Percentiles rank a stretch among this genome's conserved stretches.
phyloP scores from a whole-genome alignment of 1,140 invertebrate genomes.

The Sinella curviseta region DNA sequence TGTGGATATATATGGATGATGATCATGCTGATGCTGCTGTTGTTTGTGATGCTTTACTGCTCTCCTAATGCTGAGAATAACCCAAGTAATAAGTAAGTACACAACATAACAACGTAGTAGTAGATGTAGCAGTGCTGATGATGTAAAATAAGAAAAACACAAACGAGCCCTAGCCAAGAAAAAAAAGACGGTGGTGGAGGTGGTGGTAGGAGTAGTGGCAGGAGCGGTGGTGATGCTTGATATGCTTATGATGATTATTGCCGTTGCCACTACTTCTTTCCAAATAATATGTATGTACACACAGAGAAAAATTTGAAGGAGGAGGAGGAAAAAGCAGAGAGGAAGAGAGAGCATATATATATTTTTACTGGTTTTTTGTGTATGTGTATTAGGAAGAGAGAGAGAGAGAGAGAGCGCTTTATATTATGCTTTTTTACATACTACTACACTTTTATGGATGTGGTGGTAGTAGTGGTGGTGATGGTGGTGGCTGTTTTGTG shows the following conservation, averaged over 20 bases:
- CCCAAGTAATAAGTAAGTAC: neutral
- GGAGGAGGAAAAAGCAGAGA: neutral
- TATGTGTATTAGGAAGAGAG: neutral
- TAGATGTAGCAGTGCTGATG: neutral
- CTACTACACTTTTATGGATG: neutral
- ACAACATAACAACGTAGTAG: neutral
- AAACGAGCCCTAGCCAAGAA: neutral
- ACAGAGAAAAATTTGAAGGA: neutral
- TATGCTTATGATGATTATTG: neutral
- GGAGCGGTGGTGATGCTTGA: neutral
- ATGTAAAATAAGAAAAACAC: neutral
- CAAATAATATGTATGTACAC: neutral
- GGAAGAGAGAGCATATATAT: too few relatives aligned
- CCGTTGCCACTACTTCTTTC: neutral
- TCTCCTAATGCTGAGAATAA: neutral
- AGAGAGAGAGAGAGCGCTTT: neutral
- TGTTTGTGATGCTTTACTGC: neutral
- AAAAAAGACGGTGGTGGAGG: neutral
- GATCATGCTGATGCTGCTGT: neutral
- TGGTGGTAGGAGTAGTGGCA: neutral
- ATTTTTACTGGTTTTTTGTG: neutral
- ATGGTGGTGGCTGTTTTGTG: conserved; percentile 17
- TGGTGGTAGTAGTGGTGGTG: neutral
- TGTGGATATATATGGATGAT: neutral
- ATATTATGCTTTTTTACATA: neutral